These are phyloP conservation scores for Lytechinus pictus DNA, from an alignment of 35 echinoderm and acorn worm species.

Conservation along the genomic window DNA sequence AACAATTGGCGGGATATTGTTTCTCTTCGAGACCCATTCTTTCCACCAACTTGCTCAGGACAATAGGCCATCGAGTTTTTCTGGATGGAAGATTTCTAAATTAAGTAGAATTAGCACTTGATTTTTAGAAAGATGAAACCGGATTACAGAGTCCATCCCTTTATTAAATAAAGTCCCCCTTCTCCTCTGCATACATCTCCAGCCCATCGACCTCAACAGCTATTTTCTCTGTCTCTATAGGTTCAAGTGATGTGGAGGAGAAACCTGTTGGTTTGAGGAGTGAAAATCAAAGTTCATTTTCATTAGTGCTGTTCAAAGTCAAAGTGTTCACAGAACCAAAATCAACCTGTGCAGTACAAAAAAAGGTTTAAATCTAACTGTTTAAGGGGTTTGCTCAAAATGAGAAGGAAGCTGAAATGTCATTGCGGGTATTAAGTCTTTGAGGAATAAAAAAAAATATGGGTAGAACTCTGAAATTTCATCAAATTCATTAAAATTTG, in stretches of 20 bases:
- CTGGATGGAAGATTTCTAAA: conserved; percentile 3
- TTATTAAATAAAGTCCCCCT: not conserved
- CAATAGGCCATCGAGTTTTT: not conserved
- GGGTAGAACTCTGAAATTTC: no score
- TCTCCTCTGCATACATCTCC: not conserved
- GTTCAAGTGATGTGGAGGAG: not conserved
- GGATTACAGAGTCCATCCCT: not conserved
- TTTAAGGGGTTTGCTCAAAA: no score
- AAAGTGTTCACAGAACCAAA: no score
- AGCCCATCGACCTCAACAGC: not conserved
- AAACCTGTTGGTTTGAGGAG: not conserved
- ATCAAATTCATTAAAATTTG: no score
- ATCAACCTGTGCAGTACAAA: no score
- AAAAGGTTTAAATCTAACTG: no score
- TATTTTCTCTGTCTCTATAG: not conserved
- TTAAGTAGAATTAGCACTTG: conserved; percentile 19
- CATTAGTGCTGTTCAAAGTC: no score
- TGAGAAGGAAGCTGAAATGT: no score
- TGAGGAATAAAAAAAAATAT: no score
- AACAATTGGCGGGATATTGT: conserved; percentile 36
- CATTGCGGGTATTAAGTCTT: no score
- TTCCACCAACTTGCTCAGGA: not conserved
- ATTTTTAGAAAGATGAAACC: not conserved
- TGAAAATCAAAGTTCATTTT: not conserved
- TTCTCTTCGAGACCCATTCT: not conserved